Percentiles rank a stretch among this genome's conserved stretches.
phyloP scores from a whole-genome alignment of 2,888 invertebrate genomes.

The Epistrophe eligans region DNA sequence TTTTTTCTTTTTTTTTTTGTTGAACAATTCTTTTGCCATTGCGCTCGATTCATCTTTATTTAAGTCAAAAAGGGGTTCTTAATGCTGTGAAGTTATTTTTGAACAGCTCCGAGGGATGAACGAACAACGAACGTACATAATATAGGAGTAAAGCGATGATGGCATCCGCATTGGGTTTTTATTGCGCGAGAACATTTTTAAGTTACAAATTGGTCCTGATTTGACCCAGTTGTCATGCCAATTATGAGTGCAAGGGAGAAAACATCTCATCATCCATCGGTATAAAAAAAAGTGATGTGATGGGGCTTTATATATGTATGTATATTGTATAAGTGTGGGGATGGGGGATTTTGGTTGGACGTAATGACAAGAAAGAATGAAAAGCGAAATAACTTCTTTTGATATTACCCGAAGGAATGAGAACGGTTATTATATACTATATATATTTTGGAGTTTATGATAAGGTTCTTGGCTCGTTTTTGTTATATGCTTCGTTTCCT shows the following conservation, averaged over 20 bases:
- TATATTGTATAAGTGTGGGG: no score
- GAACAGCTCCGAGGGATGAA: conserved; percentile 42
- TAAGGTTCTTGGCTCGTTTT: conserved; percentile 11
- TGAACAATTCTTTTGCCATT: conserved; percentile 1
- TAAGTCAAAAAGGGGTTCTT: conserved; percentile 32
- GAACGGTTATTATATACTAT: conserved; percentile 33
- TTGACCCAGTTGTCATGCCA: conserved; percentile 69
- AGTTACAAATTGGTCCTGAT: conserved; percentile 66
- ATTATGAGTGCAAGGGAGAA: conserved; percentile 44
- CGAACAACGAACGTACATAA: neutral
- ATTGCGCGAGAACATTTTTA: conserved; percentile 53
- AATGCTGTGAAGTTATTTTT: conserved; percentile 59
- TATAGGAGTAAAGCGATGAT: conserved; percentile 1
- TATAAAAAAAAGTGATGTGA: neutral
- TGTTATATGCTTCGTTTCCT: conserved; percentile 11
- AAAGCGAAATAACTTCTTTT: conserved; percentile 49
- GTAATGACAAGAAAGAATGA: conserved; percentile 20
- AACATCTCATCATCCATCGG: conserved; percentile 17
- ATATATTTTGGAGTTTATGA: conserved; percentile 39
- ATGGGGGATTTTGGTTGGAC: neutral
- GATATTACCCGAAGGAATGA: neutral
- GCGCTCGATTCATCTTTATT: conserved; percentile 20
- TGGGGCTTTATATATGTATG: neutral
- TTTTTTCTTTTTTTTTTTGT: neutral
- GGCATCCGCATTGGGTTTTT: conserved; percentile 49